Percentiles rank a stretch among this genome's conserved stretches.
Evolutionary conservation across 2,888 invertebrate genomes (phyloP).

Genomic region (Plebejus anna): DNA sequence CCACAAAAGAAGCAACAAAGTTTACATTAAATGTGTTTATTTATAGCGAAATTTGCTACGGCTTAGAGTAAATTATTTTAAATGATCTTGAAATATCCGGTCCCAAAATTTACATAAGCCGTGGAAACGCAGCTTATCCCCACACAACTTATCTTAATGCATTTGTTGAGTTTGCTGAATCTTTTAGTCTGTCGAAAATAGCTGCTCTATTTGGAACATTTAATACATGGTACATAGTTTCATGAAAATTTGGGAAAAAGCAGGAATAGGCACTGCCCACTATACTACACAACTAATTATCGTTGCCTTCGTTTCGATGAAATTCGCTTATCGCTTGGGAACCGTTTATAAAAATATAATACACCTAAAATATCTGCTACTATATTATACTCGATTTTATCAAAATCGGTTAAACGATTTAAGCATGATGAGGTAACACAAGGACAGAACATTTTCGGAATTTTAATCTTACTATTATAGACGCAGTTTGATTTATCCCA

Average conservation of each 20-base stretch:
- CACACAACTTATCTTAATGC: slow-evolving; percentile 28
- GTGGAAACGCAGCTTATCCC: slow-evolving; percentile 37
- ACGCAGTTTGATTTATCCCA: no score
- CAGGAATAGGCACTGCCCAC: background rate
- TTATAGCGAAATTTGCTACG: slow-evolving; percentile 55
- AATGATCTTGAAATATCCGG: slow-evolving; percentile 66
- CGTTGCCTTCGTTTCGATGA: no score
- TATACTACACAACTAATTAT: background rate
- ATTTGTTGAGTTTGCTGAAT: slow-evolving; percentile 23
- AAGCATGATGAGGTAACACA: no score
- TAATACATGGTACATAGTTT: background rate
- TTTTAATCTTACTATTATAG: no score
- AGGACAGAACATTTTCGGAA: no score
- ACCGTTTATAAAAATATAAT: no score
- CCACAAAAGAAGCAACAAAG: slow-evolving; percentile 43
- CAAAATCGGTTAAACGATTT: no score
- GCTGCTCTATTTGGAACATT: background rate
- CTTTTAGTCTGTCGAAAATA: slow-evolving; percentile 25
- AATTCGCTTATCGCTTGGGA: no score
- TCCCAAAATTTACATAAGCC: slow-evolving; percentile 68
- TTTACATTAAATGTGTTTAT: slow-evolving; percentile 48
- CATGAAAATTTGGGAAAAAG: background rate
- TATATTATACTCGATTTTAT: no score
- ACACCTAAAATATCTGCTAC: no score
- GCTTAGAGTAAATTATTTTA: slow-evolving; percentile 63